These are phyloP conservation scores for Thymelicus lineola DNA, from an alignment of 2,888 invertebrate genomes.

Conservation along the genomic window DNA sequence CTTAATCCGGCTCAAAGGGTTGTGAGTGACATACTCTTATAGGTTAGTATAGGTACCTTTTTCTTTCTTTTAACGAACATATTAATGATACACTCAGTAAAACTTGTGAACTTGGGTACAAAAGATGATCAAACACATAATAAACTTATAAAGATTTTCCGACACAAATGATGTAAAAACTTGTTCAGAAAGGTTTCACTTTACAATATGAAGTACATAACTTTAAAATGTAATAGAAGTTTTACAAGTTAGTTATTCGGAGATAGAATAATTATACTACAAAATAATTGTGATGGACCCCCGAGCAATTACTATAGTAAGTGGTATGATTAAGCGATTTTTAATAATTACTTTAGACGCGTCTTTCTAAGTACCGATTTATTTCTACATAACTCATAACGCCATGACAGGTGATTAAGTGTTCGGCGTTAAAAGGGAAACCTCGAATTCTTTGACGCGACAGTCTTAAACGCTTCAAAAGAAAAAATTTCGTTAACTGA, in stretches of 20 bases:
- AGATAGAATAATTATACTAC: too few relatives aligned
- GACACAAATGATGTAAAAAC: too few relatives aligned
- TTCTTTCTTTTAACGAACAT: neutral
- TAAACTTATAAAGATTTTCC: too few relatives aligned
- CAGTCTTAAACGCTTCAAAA: conserved; percentile 5
- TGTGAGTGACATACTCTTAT: neutral
- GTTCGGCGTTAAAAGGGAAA: conserved; percentile 35
- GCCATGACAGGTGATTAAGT: conserved; percentile 53
- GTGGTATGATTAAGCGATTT: conserved; percentile 51
- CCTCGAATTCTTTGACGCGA: conserved; percentile 6
- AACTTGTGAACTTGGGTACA: too few relatives aligned
- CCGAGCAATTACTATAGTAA: conserved; percentile 27
- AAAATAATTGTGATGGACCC: conserved; percentile 14
- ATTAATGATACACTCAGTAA: too few relatives aligned
- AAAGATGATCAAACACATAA: too few relatives aligned
- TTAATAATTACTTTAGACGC: conserved; percentile 49
- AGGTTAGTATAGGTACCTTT: too few relatives aligned
- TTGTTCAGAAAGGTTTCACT: too few relatives aligned
- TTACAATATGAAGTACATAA: too few relatives aligned
- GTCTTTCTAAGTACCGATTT: conserved; percentile 24
- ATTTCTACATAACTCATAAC: conserved; percentile 39
- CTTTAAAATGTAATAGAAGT: too few relatives aligned
- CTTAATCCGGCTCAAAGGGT: neutral
- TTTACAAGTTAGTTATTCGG: too few relatives aligned
- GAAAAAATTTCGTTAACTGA: conserved; percentile 11